phyloP scores from a whole-genome alignment of 2,797 vertebrate species.

The Caiman crocodilus region DNA sequence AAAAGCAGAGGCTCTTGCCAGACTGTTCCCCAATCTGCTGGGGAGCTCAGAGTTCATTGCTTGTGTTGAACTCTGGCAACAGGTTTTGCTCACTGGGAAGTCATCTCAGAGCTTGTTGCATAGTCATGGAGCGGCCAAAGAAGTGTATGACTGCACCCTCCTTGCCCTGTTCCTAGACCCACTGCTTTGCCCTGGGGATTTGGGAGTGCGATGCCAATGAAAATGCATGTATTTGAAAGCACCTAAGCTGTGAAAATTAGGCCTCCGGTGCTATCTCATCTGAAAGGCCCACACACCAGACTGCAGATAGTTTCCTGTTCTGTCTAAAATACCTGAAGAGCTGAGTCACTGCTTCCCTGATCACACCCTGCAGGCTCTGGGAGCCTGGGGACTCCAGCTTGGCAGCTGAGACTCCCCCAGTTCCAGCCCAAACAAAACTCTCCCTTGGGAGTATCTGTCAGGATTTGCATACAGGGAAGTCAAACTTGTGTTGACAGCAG shows the following conservation, averaged over 20 bases:
- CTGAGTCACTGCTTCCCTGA: not conserved
- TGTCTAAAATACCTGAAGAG: fast-evolving
- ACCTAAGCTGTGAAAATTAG: not conserved
- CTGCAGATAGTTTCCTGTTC: fast-evolving
- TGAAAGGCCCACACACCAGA: not conserved
- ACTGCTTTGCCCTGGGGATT: not conserved
- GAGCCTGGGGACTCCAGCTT: not conserved
- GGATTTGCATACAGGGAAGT: not conserved
- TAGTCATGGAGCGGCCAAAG: no score
- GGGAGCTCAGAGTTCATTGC: no score
- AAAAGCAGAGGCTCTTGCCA: no score
- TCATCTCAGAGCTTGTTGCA: no score
- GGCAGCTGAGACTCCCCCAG: not conserved
- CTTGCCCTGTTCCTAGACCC: no score
- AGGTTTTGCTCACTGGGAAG: no score
- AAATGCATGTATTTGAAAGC: not conserved
- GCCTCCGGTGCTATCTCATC: not conserved
- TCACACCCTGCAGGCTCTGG: fast-evolving
- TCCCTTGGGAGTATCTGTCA: fast-evolving
- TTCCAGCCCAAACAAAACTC: fast-evolving
- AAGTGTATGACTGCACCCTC: no score
- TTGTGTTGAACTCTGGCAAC: no score
- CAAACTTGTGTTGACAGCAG: not conserved
- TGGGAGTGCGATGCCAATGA: not conserved
- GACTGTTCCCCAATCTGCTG: no score